Evolutionary conservation across 2,797 vertebrate genomes (phyloP).

Genomic region (Glossophaga mutica): DNA sequence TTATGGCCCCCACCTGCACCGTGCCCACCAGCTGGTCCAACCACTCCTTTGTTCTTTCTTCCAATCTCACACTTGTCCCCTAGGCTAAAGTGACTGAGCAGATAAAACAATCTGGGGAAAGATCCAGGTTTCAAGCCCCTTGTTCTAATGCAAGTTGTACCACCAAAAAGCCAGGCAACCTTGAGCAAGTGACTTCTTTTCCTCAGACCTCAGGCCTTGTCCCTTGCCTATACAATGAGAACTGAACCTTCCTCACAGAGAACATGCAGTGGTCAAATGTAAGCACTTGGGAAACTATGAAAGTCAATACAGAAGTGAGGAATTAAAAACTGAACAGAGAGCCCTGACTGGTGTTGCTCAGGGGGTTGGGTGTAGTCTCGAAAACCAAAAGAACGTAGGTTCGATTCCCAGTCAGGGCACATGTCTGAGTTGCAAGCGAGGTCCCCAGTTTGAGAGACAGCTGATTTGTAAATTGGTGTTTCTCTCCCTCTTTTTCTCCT

Average conservation of each 20-base stretch:
- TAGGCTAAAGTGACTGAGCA: not conserved
- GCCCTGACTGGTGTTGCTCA: not conserved
- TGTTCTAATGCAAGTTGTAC: not conserved
- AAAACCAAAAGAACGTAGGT: not conserved
- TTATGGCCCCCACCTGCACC: rapidly evolving
- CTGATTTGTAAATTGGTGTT: not conserved
- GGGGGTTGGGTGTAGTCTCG: not conserved
- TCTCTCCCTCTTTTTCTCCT: not conserved
- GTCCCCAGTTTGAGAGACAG: not conserved
- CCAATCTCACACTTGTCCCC: not conserved
- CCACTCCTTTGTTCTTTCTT: not conserved
- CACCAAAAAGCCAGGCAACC: not conserved
- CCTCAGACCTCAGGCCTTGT: not conserved
- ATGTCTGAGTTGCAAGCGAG: not conserved
- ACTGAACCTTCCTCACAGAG: not conserved
- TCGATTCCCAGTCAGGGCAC: not conserved
- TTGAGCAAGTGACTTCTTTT: not conserved
- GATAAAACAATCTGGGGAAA: not conserved
- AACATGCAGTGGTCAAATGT: too few relatives aligned
- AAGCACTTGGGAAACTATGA: not conserved
- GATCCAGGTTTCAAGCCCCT: not conserved
- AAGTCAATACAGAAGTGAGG: not conserved
- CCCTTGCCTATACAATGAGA: not conserved
- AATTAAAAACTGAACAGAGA: too few relatives aligned
- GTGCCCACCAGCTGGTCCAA: not conserved